Conservation (phyloP, 1,140 invertebrate genomes). For the Drosophila dunni region DNA sequence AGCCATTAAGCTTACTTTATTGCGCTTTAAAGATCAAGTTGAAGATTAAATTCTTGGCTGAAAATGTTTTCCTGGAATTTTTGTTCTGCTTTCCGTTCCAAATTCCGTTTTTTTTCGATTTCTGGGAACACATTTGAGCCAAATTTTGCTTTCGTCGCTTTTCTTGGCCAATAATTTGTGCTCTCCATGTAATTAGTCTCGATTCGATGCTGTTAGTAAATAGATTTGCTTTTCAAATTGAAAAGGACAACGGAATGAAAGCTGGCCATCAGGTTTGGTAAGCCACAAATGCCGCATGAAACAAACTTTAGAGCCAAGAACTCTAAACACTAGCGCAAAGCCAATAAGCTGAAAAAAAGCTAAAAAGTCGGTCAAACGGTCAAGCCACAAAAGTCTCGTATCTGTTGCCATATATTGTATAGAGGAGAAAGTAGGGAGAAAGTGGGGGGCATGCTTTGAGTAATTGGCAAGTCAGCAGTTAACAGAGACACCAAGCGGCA, state of each 20-base stretch:
- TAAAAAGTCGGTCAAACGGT: constrained; percentile 42
- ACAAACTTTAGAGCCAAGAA: constrained; percentile 17
- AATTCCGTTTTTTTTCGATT: too few species aligned
- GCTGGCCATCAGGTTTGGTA: not conserved
- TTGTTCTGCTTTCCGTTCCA: too few species aligned
- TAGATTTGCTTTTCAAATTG: not conserved
- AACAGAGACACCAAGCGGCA: constrained; percentile 24
- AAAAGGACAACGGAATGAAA: constrained; percentile 1
- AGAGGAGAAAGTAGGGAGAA: too few species aligned
- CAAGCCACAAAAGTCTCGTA: constrained; percentile 39
- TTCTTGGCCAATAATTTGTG: too few species aligned
- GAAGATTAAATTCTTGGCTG: not conserved
- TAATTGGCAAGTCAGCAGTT: constrained; percentile 71
- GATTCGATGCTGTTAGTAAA: not conserved
- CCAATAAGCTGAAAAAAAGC: constrained; percentile 14
- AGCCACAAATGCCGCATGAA: not conserved
- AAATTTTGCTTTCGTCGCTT: not conserved
- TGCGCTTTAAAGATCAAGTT: too few species aligned
- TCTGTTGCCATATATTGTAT: constrained; percentile 22
- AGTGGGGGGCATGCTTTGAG: constrained; percentile 36
- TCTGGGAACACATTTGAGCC: not conserved
- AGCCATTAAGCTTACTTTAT: too few species aligned
- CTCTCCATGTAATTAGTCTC: too few species aligned
- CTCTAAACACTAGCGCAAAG: constrained; percentile 14
- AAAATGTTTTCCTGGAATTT: too few species aligned